phyloP scores from a whole-genome alignment of 2,888 invertebrate genomes.

The Leptinotarsa haldemani region DNA sequence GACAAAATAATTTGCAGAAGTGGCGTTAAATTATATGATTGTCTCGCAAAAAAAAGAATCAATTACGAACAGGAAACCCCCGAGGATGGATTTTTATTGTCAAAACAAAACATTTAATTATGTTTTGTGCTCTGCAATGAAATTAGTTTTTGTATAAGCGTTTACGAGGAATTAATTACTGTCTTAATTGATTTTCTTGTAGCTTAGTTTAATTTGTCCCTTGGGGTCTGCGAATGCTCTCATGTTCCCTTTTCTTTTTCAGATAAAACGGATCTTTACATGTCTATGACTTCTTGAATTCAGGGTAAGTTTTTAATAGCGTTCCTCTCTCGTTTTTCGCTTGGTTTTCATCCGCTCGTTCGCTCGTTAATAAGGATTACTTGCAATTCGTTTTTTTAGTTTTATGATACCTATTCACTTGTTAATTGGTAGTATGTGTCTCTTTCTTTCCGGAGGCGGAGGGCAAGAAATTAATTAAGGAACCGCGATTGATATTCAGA shows the following conservation, averaged over 20 bases:
- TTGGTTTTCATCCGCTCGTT: background rate
- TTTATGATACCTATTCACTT: constrained; percentile 33
- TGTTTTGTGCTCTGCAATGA: constrained; percentile 62
- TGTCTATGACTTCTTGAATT: constrained; percentile 49
- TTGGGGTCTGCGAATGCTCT: constrained; percentile 55
- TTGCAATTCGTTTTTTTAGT: constrained; percentile 32
- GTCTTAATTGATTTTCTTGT: constrained; percentile 63
- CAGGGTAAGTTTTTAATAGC: constrained; percentile 41
- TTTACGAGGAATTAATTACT: constrained; percentile 63
- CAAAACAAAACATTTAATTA: constrained; percentile 63
- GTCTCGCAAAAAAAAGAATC: constrained; percentile 54
- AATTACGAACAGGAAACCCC: constrained; percentile 59
- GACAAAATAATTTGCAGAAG: constrained; percentile 45
- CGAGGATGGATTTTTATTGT: constrained; percentile 59
- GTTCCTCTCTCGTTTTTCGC: constrained; percentile 5
- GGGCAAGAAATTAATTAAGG: background rate
- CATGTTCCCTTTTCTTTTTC: constrained; percentile 52
- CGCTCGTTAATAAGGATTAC: constrained; percentile 16
- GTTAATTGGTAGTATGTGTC: constrained; percentile 27
- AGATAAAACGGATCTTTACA: constrained; percentile 47
- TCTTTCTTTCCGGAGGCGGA: constrained; percentile 11
- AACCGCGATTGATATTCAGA: background rate
- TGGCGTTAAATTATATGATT: constrained; percentile 58
- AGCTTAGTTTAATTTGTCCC: constrained; percentile 60
- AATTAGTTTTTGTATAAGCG: constrained; percentile 62